Evolutionary conservation across 2,888 invertebrate species (phyloP), one percentile per base, ranked within the genome.

Genomic region (Cosmia trapezina): DNA sequence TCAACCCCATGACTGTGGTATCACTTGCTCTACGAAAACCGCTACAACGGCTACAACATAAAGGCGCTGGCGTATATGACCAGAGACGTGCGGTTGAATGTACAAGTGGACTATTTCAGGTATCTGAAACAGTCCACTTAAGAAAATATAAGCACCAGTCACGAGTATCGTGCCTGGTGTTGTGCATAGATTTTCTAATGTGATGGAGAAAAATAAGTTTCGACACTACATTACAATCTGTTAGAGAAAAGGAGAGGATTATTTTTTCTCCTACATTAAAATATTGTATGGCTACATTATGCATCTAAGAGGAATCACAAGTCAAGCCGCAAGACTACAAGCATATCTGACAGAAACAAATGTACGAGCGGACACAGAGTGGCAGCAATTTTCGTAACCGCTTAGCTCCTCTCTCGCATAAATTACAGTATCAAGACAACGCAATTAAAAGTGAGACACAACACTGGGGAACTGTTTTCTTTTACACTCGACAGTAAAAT

Each of bases 361-460:
- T 14, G 33, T 53, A 17, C 1, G 5, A n/a, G 0, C 62, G 33
- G 22, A 11, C 37, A 33, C 37, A 37, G 11, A n/a, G 33, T 43
- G 11, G 28, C 56, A 56, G 61, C 14, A 11, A 37, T 37, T 5
- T 61, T 12, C n/a, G 33, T 19, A n/a, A 28, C 6, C 17, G 9
- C 28, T 43, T n/a, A 22, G 6, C 22, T 62, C 11, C 7, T 11
- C 14, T 12, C 51, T 3, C 28, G 11, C 22, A 57, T 47, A 47
- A 72, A 79, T 56, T 41, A 28, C 41, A 53, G 19, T 45, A 56
- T 45, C 47, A 65, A 65, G 51, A 72, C 9, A 59, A 63, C 49
- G 53, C 19, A 76, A 61, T 64, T 64, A 64, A 47, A 61, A 57
- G 33, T 56, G 22, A 61, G 17, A 67, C 37, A 59, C 12, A 59